Conservation (phyloP, 2,888 invertebrate genomes). For the Netelia virgata region DNA sequence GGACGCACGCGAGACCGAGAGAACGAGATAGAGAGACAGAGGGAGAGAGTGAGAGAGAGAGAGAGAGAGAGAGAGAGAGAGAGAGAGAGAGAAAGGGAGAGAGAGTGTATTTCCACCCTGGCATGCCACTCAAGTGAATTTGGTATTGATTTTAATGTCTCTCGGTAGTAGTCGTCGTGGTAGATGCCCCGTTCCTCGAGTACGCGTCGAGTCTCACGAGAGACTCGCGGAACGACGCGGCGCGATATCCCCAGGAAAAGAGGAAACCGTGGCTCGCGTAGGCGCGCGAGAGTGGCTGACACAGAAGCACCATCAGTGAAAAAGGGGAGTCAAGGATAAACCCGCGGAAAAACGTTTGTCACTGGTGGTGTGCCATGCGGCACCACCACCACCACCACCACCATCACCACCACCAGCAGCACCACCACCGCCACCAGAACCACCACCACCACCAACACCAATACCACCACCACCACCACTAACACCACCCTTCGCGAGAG, state of each 20-base stretch:
- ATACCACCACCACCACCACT: background rate
- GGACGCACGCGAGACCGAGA: background rate
- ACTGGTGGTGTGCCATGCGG: slow-evolving; percentile 1
- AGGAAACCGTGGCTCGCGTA: background rate
- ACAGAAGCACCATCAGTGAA: slow-evolving; percentile 29
- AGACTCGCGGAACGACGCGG: slow-evolving; percentile 31
- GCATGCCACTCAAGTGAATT: slow-evolving; percentile 78
- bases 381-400: background rate
- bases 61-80: slow-evolving; percentile 46
- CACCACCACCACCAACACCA: slow-evolving; percentile 1
- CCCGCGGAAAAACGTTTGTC: slow-evolving; percentile 59
- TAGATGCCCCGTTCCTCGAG: slow-evolving; percentile 58
- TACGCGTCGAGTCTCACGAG: slow-evolving; percentile 60
- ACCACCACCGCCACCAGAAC: background rate
- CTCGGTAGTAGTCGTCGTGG: slow-evolving; percentile 66
- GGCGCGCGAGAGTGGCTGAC: slow-evolving; percentile 31
- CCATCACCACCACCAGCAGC: background rate
- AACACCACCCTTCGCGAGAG: slow-evolving; percentile 7
- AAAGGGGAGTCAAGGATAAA: slow-evolving; percentile 40
- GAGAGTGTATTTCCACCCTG: slow-evolving; percentile 59
- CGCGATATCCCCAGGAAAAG: slow-evolving; percentile 54
- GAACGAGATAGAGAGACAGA: slow-evolving; percentile 35
- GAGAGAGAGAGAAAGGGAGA: slow-evolving; percentile 9
- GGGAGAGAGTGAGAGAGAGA: background rate
- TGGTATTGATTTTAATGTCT: slow-evolving; percentile 80